Conservation (phyloP, 2,113 vertebrate genomes). For the Balaenoptera acutorostrata region DNA sequence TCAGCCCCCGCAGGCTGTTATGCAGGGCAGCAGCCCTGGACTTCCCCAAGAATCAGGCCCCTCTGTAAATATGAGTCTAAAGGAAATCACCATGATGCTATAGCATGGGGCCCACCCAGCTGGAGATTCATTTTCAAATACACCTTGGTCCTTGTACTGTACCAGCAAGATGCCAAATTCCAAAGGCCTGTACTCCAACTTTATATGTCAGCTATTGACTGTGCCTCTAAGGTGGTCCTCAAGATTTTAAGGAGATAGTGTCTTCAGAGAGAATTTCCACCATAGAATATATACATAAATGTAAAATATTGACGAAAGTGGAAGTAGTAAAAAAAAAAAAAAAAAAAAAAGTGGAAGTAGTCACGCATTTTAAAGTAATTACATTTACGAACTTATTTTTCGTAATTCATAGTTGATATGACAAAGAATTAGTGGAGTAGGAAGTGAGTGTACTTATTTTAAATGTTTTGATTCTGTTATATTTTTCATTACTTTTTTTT, state of each 20-base stretch:
- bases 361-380: constrained; percentile 68
- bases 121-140: fast-evolving
- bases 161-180: constrained; percentile 73
- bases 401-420: constrained; percentile 70
- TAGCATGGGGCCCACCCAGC: fast-evolving
- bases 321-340: constrained; percentile 65
- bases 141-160: constrained; percentile 47
- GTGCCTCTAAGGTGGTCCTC: constrained; percentile 61
- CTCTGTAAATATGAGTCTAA: no score
- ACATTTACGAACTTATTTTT: constrained; percentile 75
- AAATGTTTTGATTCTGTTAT: constrained; percentile 56
- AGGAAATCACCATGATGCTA: fast-evolving
- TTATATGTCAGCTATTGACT: constrained; percentile 49
- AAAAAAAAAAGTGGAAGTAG: constrained; percentile 61
- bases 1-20: fast-evolving
- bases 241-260: constrained; percentile 70
- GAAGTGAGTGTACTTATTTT: constrained; percentile 59
- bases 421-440: constrained; percentile 66
- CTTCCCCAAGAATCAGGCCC: fast-evolving
- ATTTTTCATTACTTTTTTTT: constrained; percentile 56
- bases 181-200: constrained; percentile 69
- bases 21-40: fast-evolving
- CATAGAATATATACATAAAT: constrained; percentile 46
- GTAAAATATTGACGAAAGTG: constrained; percentile 71
- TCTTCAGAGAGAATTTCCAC: constrained; percentile 71